Evolutionary conservation across 2,888 invertebrate species (phyloP).

Genomic region (Euproctis similis): DNA sequence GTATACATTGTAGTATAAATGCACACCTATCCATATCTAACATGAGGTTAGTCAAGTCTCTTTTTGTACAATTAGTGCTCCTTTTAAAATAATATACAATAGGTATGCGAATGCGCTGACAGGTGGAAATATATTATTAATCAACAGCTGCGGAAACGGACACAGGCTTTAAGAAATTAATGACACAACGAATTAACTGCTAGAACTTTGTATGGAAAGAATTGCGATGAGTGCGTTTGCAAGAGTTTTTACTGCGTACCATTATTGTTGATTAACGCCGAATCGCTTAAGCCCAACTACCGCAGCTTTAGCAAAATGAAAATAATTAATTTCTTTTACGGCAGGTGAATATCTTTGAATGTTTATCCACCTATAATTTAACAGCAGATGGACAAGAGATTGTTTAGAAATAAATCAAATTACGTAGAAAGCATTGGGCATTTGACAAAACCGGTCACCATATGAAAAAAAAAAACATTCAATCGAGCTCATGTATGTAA

Average conservation of each 20-base stretch:
- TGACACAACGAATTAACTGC: constrained; percentile 39
- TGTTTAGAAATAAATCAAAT: too few species aligned
- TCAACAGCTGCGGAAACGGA: constrained; percentile 55
- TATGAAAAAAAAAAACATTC: too few species aligned
- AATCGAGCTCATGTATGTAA: too few species aligned
- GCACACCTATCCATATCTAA: too few species aligned
- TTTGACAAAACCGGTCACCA: too few species aligned
- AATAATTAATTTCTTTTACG: constrained; percentile 21
- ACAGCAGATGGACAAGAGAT: too few species aligned
- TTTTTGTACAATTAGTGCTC: too few species aligned
- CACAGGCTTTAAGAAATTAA: constrained; percentile 39
- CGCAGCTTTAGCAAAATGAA: constrained; percentile 16
- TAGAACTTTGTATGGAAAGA: constrained; percentile 26
- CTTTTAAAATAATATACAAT: too few species aligned
- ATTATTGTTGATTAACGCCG: constrained; percentile 17
- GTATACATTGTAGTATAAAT: too few species aligned
- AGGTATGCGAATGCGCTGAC: constrained; percentile 34
- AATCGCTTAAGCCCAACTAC: constrained; percentile 5
- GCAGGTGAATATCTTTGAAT: constrained; percentile 22
- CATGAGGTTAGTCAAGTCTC: too few species aligned
- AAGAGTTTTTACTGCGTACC: constrained; percentile 26
- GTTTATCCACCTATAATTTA: too few species aligned
- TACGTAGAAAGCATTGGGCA: too few species aligned
- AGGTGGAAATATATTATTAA: constrained; percentile 58
- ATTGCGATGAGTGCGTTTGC: constrained; percentile 22